phyloP scores from a whole-genome alignment of 2,888 invertebrate genomes.

The Bellardia pandia region DNA sequence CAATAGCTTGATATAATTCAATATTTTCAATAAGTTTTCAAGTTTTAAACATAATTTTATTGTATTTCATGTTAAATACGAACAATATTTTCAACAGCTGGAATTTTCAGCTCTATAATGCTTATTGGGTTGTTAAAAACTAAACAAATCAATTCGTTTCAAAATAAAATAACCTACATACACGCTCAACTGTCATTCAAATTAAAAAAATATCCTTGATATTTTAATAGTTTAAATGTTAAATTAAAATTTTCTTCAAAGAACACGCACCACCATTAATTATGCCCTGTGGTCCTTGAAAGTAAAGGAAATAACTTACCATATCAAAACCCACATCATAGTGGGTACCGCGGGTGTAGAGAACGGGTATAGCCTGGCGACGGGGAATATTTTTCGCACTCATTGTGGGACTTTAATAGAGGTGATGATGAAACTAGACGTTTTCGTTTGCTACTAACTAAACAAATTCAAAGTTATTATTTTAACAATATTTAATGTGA shows the following conservation, averaged over 20 bases:
- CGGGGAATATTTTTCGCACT: conserved; percentile 82
- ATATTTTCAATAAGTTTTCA: too few species aligned
- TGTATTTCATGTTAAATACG: too few species aligned
- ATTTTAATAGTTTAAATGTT: background rate
- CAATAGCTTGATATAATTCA: too few species aligned
- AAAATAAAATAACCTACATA: background rate
- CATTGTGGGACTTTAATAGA: conserved; percentile 61
- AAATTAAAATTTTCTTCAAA: conserved; percentile 5
- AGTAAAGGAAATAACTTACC: conserved; percentile 86
- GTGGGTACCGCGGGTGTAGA: conserved; percentile 91
- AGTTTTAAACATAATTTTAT: too few species aligned
- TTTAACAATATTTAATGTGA: conserved; percentile 23
- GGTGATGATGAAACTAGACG: conserved; percentile 50
- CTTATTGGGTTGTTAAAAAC: too few species aligned
- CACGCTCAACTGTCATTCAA: background rate
- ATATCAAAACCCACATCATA: conserved; percentile 95
- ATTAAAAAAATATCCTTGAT: conserved; percentile 9
- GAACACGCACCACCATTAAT: conserved; percentile 15
- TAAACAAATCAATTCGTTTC: background rate
- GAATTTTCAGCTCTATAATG: too few species aligned
- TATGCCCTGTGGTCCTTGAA: background rate
- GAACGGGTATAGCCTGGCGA: conserved; percentile 89
- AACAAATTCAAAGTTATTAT: conserved; percentile 45
- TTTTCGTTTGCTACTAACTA: conserved; percentile 30
- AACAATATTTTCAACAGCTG: too few species aligned